Evolutionary conservation across 2,113 vertebrate genomes (phyloP), one percentile per base, ranked within the genome.

Genomic region (Neodon shergylaensis): DNA sequence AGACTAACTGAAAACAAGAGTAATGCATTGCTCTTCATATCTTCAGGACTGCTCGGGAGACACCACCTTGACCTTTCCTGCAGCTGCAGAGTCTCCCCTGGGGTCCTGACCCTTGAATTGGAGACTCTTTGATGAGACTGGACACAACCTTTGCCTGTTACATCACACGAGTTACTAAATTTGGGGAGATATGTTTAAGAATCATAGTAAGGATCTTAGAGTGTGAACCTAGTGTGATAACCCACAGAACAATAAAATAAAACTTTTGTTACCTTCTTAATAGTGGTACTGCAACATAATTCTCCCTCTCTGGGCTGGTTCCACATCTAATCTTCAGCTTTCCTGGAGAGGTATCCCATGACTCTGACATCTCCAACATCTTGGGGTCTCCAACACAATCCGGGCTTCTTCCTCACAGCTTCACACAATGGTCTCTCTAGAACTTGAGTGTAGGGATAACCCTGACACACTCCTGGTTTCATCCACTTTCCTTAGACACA

Each of bases 141-240:
- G 42, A 77, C 28, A 65, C 63, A 65, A 65, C 54, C 19, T 19
- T 19, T 58, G 17, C 19, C 54, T 58, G 54, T 58, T 58, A 21
- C 3, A 65, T 26, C 0, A 0, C 13, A 49, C 3, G 5, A 14
- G 26, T 4, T 1, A 49, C 1, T 44, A 31, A 26, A 6, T 26
- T 77, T 77, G 28, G 14, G 28, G 44, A 77, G 28, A 17, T 33
- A 77, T 31, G 76, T 28, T 7, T 31, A 33, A 5, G 44, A 77
- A 49, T 3, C 14, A 49, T 47, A 76, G 74, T 47, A 14, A 76
- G 74, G 10, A 47, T 28, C 42, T 47, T 13, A 76, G 42, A 17
- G 44, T 77, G 26, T 77, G 21, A 74, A 44, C 39, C 2, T 44
- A 13, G 73, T 10, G 8, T 74, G 39, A 44, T 74, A 42, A 44